Evolutionary conservation across 2,888 invertebrate genomes (phyloP).

Genomic region (Platycheirus albimanus): DNA sequence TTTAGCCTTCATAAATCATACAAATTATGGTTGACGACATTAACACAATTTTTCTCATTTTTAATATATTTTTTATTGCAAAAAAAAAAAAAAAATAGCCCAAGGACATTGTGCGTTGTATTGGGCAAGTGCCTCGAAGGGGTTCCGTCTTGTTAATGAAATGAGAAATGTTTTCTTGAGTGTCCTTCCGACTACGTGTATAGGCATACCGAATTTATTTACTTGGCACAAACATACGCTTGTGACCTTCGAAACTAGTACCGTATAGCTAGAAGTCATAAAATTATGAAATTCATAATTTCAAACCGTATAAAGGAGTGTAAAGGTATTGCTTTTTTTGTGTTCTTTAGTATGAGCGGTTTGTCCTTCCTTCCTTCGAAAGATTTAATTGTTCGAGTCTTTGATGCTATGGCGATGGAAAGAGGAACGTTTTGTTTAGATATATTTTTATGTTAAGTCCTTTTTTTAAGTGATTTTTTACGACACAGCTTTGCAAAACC

Average conservation of each 20-base stretch:
- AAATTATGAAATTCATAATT: slow-evolving; percentile 72
- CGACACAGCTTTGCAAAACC: slow-evolving; percentile 67
- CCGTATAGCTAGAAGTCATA: slow-evolving; percentile 58
- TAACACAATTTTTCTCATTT: slow-evolving; percentile 47
- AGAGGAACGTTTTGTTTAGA: slow-evolving; percentile 11
- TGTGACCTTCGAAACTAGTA: slow-evolving; percentile 63
- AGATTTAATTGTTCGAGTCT: slow-evolving; percentile 39
- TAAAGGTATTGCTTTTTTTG: slow-evolving; percentile 14
- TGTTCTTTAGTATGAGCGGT: slow-evolving; percentile 3
- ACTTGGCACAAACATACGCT: slow-evolving; percentile 4
- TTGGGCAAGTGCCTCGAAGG: slow-evolving; percentile 66
- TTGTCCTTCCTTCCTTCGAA: slow-evolving; percentile 25
- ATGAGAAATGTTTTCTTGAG: background rate
- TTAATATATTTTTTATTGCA: slow-evolving; percentile 31
- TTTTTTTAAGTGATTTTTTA: slow-evolving; percentile 69
- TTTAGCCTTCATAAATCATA: slow-evolving; percentile 72
- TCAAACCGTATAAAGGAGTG: slow-evolving; percentile 56
- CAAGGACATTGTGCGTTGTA: slow-evolving; percentile 57
- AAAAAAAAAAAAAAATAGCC: too few species aligned
- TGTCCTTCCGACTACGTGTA: slow-evolving; percentile 23
- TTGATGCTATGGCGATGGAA: slow-evolving; percentile 14
- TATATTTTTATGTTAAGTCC: slow-evolving; percentile 26
- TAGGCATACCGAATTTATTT: slow-evolving; percentile 46
- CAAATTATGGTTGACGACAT: slow-evolving; percentile 59
- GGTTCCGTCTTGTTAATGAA: slow-evolving; percentile 14